phyloP scores from a whole-genome alignment of 1,140 invertebrate species.

The Papilio machaon region DNA sequence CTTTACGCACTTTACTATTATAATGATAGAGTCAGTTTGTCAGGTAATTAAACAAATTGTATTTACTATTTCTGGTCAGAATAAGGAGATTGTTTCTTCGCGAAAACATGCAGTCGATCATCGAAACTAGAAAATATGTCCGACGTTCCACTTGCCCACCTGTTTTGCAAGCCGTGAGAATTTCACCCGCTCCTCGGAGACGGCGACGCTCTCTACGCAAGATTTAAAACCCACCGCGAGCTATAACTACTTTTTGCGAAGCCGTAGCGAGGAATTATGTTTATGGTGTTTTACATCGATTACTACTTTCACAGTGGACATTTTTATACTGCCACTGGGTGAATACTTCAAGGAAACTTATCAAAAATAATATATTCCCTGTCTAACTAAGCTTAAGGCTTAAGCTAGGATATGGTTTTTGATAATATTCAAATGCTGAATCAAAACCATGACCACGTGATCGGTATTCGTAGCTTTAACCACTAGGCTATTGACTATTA shows the following conservation, averaged over 20 bases:
- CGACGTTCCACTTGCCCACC: not conserved
- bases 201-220: constrained; percentile 9
- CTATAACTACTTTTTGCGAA: not conserved
- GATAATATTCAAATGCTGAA: too few species aligned
- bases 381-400: too few species aligned
- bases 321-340: not conserved
- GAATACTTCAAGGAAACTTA: not conserved
- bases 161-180: constrained; percentile 22
- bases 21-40: not conserved
- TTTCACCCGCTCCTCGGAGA: not conserved
- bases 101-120: not conserved
- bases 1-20: too few species aligned
- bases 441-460: too few species aligned
- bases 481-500: too few species aligned
- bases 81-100: not conserved
- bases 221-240: constrained; percentile 19
- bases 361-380: too few species aligned
- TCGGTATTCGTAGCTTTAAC: too few species aligned
- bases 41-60: not conserved
- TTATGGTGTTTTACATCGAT: not conserved
- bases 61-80: not conserved
- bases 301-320: not conserved
- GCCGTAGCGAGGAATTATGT: not conserved
- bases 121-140: constrained; percentile 12
- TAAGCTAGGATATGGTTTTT: too few species aligned